Percentiles rank a stretch among this genome's conserved stretches.
These are phyloP conservation scores for Embiotoca jacksoni DNA, from an alignment of 2,113 vertebrate genomes.

Conservation along the genomic window DNA sequence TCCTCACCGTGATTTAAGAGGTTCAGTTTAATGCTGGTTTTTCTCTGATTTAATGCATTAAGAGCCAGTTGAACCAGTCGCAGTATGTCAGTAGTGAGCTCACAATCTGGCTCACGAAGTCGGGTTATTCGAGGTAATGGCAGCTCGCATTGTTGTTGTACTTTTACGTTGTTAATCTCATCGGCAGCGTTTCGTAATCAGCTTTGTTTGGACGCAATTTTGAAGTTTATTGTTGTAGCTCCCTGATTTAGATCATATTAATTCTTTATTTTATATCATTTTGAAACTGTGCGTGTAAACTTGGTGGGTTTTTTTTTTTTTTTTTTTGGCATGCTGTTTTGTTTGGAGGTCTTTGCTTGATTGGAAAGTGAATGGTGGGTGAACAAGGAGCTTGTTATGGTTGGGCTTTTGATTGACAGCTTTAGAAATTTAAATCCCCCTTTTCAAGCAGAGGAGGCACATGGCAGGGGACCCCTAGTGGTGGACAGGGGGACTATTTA, in stretches of 20 bases:
- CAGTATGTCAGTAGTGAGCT: neutral
- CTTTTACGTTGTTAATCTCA: conserved; percentile 2
- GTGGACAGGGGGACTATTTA: conserved; percentile 52
- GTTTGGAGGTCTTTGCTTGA: neutral
- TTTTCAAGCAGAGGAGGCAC: conserved; percentile 65
- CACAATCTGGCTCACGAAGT: neutral
- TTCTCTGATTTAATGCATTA: neutral
- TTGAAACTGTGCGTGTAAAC: neutral
- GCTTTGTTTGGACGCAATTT: neutral
- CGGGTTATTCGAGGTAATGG: conserved; percentile 52
- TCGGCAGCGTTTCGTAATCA: neutral
- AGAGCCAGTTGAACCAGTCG: neutral
- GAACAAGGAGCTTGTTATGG: conserved; percentile 71
- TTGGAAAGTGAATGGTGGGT: neutral
- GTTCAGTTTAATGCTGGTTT: neutral
- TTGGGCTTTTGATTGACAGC: conserved; percentile 77
- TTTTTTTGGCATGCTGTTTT: neutral
- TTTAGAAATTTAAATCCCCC: conserved; percentile 81
- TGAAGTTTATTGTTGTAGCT: neutral
- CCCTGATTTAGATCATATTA: neutral
- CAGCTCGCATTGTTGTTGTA: neutral
- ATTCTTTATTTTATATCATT: neutral
- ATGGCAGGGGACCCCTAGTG: conserved; percentile 77
- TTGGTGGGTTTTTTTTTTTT: neutral
- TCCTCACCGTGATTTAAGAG: neutral